phyloP scores from a whole-genome alignment of 2,888 invertebrate species.

The Cataglyphis albicans region DNA sequence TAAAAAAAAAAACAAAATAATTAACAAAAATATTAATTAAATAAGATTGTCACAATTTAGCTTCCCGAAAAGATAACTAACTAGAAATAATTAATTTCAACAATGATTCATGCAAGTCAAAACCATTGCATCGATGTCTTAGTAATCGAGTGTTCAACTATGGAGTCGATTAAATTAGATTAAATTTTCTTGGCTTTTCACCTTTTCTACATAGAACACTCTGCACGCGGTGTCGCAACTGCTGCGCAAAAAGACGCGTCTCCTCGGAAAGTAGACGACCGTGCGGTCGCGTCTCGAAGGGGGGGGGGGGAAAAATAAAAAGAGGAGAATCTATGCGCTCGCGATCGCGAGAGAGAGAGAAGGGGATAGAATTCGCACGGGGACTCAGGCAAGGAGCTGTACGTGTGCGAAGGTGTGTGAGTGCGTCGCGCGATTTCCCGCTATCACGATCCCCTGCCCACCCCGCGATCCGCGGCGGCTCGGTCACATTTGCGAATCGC shows the following conservation, averaged over 20 bases:
- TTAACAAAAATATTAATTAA: not conserved
- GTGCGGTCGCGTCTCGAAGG: conserved; percentile 60
- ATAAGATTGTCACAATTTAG: conserved; percentile 5
- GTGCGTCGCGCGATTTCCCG: conserved; percentile 60
- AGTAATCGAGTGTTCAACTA: not conserved
- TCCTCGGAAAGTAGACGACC: conserved; percentile 62
- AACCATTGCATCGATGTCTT: conserved; percentile 15
- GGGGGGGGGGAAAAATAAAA: conserved; percentile 51
- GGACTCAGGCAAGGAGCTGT: not conserved
- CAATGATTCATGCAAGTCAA: conserved; percentile 2
- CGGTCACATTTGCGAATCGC: conserved; percentile 64
- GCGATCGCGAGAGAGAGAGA: not conserved
- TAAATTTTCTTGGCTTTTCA: conserved; percentile 8
- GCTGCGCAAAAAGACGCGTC: conserved; percentile 58
- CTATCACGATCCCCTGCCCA: conserved; percentile 59
- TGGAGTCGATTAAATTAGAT: conserved; percentile 6
- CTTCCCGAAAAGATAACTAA: conserved; percentile 7
- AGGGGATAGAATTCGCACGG: not conserved
- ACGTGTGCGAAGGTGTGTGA: not conserved
- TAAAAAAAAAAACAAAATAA: no score
- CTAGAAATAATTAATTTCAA: conserved; percentile 12
- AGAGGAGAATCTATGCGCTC: conserved; percentile 51
- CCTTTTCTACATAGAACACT: not conserved
- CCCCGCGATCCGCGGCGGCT: conserved; percentile 28
- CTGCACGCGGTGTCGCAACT: conserved; percentile 35